Evolutionary conservation across 2,888 invertebrate species (phyloP).

Genomic region (Cetonia aurata): DNA sequence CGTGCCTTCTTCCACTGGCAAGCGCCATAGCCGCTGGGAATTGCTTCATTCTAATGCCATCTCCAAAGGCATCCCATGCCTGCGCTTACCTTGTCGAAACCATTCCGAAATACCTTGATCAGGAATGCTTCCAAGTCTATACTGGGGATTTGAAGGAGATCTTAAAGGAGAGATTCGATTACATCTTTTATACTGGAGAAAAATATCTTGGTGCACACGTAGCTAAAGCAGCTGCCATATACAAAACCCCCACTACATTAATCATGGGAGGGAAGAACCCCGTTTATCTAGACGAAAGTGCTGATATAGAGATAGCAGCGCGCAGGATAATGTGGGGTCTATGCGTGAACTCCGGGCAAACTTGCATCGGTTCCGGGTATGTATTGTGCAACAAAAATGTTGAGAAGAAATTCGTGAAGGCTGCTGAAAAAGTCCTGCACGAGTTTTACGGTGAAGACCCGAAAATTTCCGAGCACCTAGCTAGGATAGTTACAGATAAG

Average conservation of each 20-base stretch:
- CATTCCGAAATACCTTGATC: conserved; percentile 82
- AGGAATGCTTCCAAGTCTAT: conserved; percentile 87
- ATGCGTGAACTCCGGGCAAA: conserved; percentile 92
- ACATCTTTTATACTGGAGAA: conserved; percentile 96
- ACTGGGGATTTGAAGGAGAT: conserved; percentile 38
- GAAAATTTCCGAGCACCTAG: conserved; percentile 81
- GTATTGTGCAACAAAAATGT: conserved; percentile 86
- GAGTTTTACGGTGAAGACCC: conserved; percentile 90
- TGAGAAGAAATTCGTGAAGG: conserved; percentile 71
- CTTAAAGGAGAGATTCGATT: conserved; percentile 87
- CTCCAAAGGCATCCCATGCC: conserved; percentile 84
- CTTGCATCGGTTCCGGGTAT: conserved; percentile 97
- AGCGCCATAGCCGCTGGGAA: conserved; percentile 96
- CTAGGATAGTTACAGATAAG: conserved; percentile 85
- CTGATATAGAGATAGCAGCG: conserved; percentile 81
- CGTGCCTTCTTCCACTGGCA: conserved; percentile 82
- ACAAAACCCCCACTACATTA: conserved; percentile 92
- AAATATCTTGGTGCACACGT: conserved; percentile 89
- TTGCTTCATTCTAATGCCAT: conserved; percentile 91
- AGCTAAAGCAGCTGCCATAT: conserved; percentile 88
- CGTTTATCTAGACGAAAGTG: conserved; percentile 88
- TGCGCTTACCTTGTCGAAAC: conserved; percentile 67
- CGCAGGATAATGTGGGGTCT: conserved; percentile 96
- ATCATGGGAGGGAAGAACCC: conserved; percentile 92
- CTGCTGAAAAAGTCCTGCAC: conserved; percentile 73